Base-by-base conservation (phyloP, 2,888 invertebrate species). In the Cheilosia vulpina region DNA sequence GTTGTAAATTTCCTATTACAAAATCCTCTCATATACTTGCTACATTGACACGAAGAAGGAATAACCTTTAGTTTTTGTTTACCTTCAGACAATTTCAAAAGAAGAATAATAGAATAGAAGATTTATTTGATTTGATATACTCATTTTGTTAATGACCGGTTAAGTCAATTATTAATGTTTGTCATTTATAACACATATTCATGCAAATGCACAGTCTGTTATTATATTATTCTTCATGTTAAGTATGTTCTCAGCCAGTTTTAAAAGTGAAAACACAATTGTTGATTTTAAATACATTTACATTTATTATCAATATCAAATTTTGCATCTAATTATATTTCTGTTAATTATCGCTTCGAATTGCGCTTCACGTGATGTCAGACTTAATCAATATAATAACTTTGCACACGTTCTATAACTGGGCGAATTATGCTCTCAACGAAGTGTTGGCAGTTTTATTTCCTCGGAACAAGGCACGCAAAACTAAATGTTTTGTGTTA, bases 1-100 rank as follows among this genome's bases (percentile, higher is more conserved):
- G 4, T 31, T 45, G 0, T 9, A 27, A 17, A 43, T 45, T 17
- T 47, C 13, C 62, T 24, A 13, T 47, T 17, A 17, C 1, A 0
- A 17, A 31, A 55, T 17, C 17, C 17, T 52, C 1, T 17, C 21
- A 55, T 78, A 79, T 85, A 87, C 87, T 85, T 87, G 87, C 87
- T 87, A 73, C 87, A 87, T 78, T 78, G 52, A 73, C 85, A 76
- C 63, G 6, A 69, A 34, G 15, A 47, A 15, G 27, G 27, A 27
- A 27, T 27, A 6, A 27, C 27, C 6, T 27, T 27, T 27, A 6
- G 9, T 9, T 53, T 71, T 27, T 63, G 69, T 77, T 62, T n/a
- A 47, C 6, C n/a, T n/a, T 43, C 15, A 4, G 7, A 15, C 3
- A 9, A 19, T 47, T 17, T 47, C 2, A 19, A 45, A 17, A 17